phyloP scores from a whole-genome alignment of 2,888 invertebrate genomes.

The Hypercompe scribonia region DNA sequence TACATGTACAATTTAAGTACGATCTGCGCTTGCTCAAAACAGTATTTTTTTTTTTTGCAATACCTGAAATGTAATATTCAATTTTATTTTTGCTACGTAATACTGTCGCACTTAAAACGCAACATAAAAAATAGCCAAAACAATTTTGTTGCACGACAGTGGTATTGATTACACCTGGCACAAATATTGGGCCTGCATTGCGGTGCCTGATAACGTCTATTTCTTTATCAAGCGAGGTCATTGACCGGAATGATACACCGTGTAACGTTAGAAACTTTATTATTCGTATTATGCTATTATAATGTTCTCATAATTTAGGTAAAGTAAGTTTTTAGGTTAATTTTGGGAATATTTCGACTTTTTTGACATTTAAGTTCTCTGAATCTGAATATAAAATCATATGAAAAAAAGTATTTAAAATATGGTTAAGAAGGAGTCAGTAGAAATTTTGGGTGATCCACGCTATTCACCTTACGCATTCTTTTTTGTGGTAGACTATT shows the following conservation, averaged over 20 bases:
- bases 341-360: too few species aligned
- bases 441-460: too few species aligned
- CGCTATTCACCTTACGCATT: too few species aligned
- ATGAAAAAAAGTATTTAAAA: too few species aligned
- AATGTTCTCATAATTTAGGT: neutral
- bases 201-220: constrained; percentile 75
- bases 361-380: too few species aligned
- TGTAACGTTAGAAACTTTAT: constrained; percentile 35
- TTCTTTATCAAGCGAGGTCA: constrained; percentile 72
- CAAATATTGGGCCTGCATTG: constrained; percentile 78
- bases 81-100: neutral
- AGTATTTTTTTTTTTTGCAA: neutral
- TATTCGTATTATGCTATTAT: constrained; percentile 10
- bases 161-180: constrained; percentile 69
- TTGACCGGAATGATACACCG: constrained; percentile 68
- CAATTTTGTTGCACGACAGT: constrained; percentile 16
- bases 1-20: neutral
- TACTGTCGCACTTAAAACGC: constrained; percentile 9
- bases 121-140: constrained; percentile 6
- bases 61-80: neutral
- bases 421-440: too few species aligned
- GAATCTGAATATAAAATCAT: too few species aligned
- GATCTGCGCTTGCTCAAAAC: neutral
- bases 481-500: too few species aligned
- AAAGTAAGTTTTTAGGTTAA: too few species aligned